phyloP scores from a whole-genome alignment of 2,113 vertebrate species.

The Cariama cristata region DNA sequence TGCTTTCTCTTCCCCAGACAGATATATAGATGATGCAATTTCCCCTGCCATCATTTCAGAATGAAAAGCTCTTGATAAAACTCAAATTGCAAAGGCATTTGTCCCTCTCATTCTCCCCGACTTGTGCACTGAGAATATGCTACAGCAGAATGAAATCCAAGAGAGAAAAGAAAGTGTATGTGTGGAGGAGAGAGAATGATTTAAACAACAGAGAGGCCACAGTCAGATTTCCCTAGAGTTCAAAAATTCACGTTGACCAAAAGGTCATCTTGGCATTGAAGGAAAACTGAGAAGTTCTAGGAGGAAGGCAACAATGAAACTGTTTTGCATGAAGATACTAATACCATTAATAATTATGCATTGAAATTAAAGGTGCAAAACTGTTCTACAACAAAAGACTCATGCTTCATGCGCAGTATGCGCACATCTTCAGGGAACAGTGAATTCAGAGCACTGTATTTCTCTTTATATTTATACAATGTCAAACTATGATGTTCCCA shows the following conservation, averaged over 20 bases:
- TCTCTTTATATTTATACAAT: not conserved
- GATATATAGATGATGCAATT: conserved; percentile 22
- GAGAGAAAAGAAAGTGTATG: not conserved
- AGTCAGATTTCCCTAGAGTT: conserved; percentile 39
- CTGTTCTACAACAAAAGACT: conserved; percentile 6
- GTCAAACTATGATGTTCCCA: not conserved
- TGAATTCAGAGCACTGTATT: not conserved
- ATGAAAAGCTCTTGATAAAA: conserved; percentile 61
- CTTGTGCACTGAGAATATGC: not conserved
- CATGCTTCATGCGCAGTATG: not conserved
- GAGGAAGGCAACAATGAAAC: conserved; percentile 30
- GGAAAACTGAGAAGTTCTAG: conserved; percentile 1
- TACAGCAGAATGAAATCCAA: conserved; percentile 20
- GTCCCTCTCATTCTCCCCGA: not conserved
- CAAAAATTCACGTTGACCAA: conserved; percentile 1
- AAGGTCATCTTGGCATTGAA: conserved; percentile 43
- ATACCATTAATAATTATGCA: conserved; percentile 21
- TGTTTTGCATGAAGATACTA: conserved; percentile 20
- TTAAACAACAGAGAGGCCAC: conserved; percentile 38
- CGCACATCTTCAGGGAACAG: not conserved
- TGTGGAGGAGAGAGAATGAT: not conserved
- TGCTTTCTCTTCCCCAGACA: conserved; percentile 45
- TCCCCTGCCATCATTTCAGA: conserved; percentile 40
- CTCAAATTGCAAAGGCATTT: not conserved
- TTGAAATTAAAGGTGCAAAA: conserved; percentile 2